A percentile compares a stretch with the other conserved stretches of the same genome.
These are phyloP conservation scores for Carassius carassius DNA, from an alignment of 2,113 vertebrate species.

Conservation along the genomic window DNA sequence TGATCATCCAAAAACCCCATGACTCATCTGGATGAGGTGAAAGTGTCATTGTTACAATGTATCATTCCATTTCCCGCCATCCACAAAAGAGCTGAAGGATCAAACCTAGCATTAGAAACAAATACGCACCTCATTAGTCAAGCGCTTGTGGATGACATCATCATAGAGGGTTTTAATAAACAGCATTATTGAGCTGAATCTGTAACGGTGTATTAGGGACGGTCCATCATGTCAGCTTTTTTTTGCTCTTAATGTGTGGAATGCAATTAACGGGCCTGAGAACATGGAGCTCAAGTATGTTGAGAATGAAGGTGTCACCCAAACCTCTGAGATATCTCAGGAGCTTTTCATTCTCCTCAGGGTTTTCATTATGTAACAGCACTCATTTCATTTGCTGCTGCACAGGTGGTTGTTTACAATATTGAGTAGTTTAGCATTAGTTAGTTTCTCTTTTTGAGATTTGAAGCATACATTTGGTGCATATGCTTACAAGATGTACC, in stretches of 20 bases:
- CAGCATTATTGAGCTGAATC: no score
- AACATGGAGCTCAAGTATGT: conserved; percentile 36
- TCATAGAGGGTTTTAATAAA: not conserved
- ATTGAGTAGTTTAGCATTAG: no score
- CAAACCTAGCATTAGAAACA: not conserved
- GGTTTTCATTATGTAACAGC: not conserved
- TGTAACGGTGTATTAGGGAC: not conserved
- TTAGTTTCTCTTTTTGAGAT: not conserved
- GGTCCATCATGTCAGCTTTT: not conserved
- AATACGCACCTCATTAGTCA: not conserved
- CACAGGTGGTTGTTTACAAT: not conserved
- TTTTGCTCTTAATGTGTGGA: not conserved
- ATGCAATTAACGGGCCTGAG: conserved; percentile 7
- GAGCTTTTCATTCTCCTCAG: not conserved
- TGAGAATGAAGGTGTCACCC: conserved; percentile 42
- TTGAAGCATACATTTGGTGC: not conserved
- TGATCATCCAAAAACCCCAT: not conserved
- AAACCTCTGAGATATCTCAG: not conserved
- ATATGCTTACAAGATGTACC: not conserved
- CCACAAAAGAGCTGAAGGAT: not conserved
- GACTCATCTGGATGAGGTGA: not conserved
- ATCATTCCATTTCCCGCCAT: not conserved
- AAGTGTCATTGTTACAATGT: conserved; percentile 19
- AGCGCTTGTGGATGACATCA: not conserved
- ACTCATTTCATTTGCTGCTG: not conserved